phyloP scores from a whole-genome alignment of 2,797 vertebrate species.

The Sparus aurata region DNA sequence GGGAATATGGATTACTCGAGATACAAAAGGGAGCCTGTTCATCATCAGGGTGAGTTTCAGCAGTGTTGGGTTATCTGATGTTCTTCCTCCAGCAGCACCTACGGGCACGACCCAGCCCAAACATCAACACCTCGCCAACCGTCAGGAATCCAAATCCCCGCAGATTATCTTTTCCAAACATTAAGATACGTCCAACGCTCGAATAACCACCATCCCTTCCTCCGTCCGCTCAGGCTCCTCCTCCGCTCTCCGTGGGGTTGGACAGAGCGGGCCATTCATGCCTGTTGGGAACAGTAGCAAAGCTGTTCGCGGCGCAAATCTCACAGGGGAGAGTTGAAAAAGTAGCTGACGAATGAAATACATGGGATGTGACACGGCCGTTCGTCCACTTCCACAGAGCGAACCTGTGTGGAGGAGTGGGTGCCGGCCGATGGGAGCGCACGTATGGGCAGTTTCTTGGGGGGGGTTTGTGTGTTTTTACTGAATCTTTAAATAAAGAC shows the following conservation, averaged over 20 bases:
- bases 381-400: constrained; percentile 65
- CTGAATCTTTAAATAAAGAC: not conserved
- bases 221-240: constrained; percentile 54
- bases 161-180: constrained; percentile 84
- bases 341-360: constrained; percentile 55
- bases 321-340: constrained; percentile 58
- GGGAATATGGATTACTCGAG: constrained; percentile 74
- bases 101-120: constrained; percentile 62
- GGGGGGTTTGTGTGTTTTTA: constrained; percentile 7
- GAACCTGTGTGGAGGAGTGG: constrained; percentile 49
- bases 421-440: not conserved
- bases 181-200: constrained; percentile 65
- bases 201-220: constrained; percentile 43
- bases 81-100: constrained; percentile 70
- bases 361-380: constrained; percentile 57
- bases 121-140: constrained; percentile 79
- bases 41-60: constrained; percentile 62
- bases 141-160: constrained; percentile 77
- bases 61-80: constrained; percentile 76
- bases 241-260: constrained; percentile 43
- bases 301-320: constrained; percentile 71
- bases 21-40: constrained; percentile 78
- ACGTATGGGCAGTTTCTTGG: not conserved
- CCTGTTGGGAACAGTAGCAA: constrained; percentile 78
- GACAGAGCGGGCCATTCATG: constrained; percentile 80